A percentile compares a stretch with the other conserved stretches of the same genome.
phyloP scores from a whole-genome alignment of 2,113 vertebrate species.

The Prionailurus bengalensis region DNA sequence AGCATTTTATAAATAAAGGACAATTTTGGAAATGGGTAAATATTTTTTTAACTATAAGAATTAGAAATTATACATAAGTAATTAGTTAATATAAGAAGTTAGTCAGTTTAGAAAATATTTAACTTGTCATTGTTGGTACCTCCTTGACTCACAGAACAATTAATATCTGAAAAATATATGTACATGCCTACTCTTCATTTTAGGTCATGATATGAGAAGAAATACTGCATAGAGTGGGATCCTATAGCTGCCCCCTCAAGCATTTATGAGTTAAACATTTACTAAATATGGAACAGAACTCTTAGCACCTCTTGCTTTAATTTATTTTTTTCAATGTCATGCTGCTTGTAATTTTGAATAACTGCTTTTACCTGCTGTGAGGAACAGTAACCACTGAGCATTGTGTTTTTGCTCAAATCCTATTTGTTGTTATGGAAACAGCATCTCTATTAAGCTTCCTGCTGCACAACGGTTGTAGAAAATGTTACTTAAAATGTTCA shows the following conservation, averaged over 20 bases:
- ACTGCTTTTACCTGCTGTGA: slow-evolving; percentile 87
- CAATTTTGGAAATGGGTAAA: neutral
- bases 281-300: slow-evolving; percentile 84
- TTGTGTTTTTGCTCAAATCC: slow-evolving; percentile 87
- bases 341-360: slow-evolving; percentile 88
- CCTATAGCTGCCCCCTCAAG: slow-evolving; percentile 71
- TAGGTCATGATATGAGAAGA: slow-evolving; percentile 63
- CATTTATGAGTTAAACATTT: slow-evolving; percentile 86
- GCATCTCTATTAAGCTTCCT: slow-evolving; percentile 86
- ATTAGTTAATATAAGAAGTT: neutral
- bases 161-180: slow-evolving; percentile 60
- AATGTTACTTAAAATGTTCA: slow-evolving; percentile 84
- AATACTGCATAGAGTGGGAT: slow-evolving; percentile 45
- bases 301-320: slow-evolving; percentile 82
- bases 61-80: neutral
- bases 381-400: slow-evolving; percentile 85
- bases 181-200: slow-evolving; percentile 40
- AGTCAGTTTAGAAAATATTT: neutral
- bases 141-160: slow-evolving; percentile 1
- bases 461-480: slow-evolving; percentile 81
- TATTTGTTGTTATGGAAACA: slow-evolving; percentile 92
- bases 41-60: neutral
- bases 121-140: neutral
- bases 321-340: slow-evolving; percentile 86
- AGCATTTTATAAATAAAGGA: neutral